Conservation (phyloP, 30 jellyfish, hydroid and myxozoan species). For the Hydractinia symbiolongicarpus region DNA sequence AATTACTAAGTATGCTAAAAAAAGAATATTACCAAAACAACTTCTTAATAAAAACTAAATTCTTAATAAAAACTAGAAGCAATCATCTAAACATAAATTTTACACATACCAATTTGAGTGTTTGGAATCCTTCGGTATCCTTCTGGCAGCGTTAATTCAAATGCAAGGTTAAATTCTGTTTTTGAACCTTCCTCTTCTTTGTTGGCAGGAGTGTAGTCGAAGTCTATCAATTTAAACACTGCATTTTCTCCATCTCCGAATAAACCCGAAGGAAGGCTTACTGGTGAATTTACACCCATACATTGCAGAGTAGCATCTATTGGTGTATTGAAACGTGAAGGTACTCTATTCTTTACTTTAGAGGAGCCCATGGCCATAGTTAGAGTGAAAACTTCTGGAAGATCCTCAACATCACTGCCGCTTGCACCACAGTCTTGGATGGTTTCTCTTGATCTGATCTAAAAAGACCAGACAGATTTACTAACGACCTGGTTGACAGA, state of each 20-base stretch:
- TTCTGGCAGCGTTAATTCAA: neutral
- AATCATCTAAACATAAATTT: no score
- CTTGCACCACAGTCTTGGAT: conserved; percentile 1
- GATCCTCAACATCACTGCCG: neutral
- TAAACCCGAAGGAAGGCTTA: neutral
- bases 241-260: neutral
- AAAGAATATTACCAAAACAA: no score
- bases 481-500: no score
- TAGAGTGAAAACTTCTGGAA: neutral
- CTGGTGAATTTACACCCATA: neutral
- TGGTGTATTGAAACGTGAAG: neutral
- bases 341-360: neutral
- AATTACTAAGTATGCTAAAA: no score
- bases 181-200: neutral
- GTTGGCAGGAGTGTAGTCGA: neutral
- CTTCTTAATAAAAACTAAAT: no score
- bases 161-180: neutral
- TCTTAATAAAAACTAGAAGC: no score
- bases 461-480: no score
- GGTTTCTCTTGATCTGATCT: neutral
- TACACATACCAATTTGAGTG: neutral
- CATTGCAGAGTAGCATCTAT: conserved; percentile 1
- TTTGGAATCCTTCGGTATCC: conserved; percentile 8
- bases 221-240: neutral
- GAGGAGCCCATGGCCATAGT: neutral